A percentile compares a stretch with the other conserved stretches of the same genome.
Conservation (phyloP, 1,140 invertebrate genomes). For the Pseudomyrmex cubaensis region DNA sequence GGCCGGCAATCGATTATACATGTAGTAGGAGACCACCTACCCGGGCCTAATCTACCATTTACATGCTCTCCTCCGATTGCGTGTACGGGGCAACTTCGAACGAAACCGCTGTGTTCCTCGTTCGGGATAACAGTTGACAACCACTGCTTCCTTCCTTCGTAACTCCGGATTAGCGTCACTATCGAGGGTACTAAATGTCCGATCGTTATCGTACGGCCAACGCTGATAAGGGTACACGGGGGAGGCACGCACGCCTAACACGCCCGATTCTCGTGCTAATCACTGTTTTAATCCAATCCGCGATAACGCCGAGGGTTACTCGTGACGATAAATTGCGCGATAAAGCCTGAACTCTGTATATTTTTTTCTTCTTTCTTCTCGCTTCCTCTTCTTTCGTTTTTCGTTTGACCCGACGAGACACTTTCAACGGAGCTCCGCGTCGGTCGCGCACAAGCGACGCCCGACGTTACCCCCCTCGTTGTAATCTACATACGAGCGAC, state of each 20-base stretch:
- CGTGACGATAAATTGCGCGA: slow-evolving; percentile 75
- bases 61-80: slow-evolving; percentile 73
- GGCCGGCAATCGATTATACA: slow-evolving; percentile 44
- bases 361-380: background rate
- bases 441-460: slow-evolving; percentile 20
- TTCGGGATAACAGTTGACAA: slow-evolving; percentile 73
- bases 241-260: slow-evolving; percentile 77
- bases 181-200: slow-evolving; percentile 80
- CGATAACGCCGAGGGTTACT: slow-evolving; percentile 75
- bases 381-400: slow-evolving; percentile 20
- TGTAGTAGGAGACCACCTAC: slow-evolving; percentile 19
- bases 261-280: slow-evolving; percentile 77
- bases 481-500: slow-evolving; percentile 52
- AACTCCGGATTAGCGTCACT: slow-evolving; percentile 78
- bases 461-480: slow-evolving; percentile 32
- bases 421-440: slow-evolving; percentile 43
- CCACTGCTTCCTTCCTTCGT: slow-evolving; percentile 75
- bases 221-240: slow-evolving; percentile 73
- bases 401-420: slow-evolving; percentile 51
- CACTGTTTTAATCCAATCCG: slow-evolving; percentile 79
- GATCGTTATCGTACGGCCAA: slow-evolving; percentile 75
- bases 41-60: slow-evolving; percentile 68
- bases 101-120: slow-evolving; percentile 66
- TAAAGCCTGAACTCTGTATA: slow-evolving; percentile 58
- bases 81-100: slow-evolving; percentile 55